Evolutionary conservation across 2,113 vertebrate species (phyloP), one percentile per base, ranked within the genome.

Genomic region (Cephalopholis sonnerati): DNA sequence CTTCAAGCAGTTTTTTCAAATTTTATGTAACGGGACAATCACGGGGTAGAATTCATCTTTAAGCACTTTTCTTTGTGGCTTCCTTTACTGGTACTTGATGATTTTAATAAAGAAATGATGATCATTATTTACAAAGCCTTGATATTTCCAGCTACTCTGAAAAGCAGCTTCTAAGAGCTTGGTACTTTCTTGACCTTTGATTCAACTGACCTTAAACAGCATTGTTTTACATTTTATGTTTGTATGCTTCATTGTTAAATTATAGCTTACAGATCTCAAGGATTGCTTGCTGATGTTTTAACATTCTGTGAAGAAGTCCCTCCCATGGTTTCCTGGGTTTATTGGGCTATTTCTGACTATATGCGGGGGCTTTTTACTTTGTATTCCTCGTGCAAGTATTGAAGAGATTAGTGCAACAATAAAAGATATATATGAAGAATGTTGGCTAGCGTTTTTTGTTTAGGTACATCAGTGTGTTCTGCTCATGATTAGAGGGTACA

Each of bases 191-290:
- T 53, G 50, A 64, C 24, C 25, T 61, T 8, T 27, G 58, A 59
- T 54, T 71, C 25, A 65, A 25, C 29, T 78, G 59, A 79, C 53
- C 36, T 74, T 82, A 25, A 83, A 67, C 48, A 25, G 62, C 51
- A 61, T 72, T 83, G 73, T 80, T 85, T 83, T 68, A 63, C 81
- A 61, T 70, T 20, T 62, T 41, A 76, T 70, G 84, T 93, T 84
- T 91, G 87, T 92, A 87, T 74, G 92, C 89, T 93, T 90, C 64
- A 72, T 62, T 90, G 87, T 93, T 90, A 57, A 76, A 81, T 76
- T 87, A 82, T 67, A 82, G 78, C 72, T 91, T 84, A 86, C 36
- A 64, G 74, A 85, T 84, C 46, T 86, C 69, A 75, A 80, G 41
- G 73, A 81, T 22, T 89, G 90, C 92, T 94, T 91, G 91, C 77